Conservation (phyloP, 2,797 vertebrate species). For the Graptemys geographica region DNA sequence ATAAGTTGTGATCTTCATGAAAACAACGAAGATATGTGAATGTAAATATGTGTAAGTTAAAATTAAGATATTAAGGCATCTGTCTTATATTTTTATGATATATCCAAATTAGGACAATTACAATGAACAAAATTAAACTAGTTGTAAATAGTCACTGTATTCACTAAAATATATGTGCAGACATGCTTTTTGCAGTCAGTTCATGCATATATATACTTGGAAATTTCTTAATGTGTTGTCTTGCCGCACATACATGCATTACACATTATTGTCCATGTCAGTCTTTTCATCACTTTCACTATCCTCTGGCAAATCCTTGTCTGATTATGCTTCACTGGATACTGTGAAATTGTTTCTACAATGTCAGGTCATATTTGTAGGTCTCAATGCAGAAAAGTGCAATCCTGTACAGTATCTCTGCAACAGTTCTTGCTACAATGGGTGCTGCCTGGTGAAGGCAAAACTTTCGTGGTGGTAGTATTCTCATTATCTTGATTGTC, state of each 20-base stretch:
- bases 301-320: conserved; percentile 57
- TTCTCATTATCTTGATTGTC: background rate
- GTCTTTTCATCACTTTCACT: background rate
- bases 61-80: background rate
- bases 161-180: background rate
- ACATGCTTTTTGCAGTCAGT: background rate
- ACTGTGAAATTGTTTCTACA: conserved; percentile 45
- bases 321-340: background rate
- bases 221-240: background rate
- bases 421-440: background rate
- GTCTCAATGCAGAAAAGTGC: background rate
- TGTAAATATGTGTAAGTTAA: background rate
- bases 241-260: background rate
- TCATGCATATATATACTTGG: background rate
- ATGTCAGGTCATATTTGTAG: conserved; percentile 59
- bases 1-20: background rate
- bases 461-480: background rate
- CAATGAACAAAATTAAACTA: conserved; percentile 33
- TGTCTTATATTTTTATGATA: conserved; percentile 19
- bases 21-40: background rate
- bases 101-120: conserved; percentile 30
- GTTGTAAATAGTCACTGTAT: background rate
- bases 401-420: background rate
- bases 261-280: conserved; percentile 39
- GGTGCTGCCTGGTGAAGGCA: background rate